Base-by-base conservation (phyloP, 2,113 vertebrate species). In the Bambusicola thoracicus region DNA sequence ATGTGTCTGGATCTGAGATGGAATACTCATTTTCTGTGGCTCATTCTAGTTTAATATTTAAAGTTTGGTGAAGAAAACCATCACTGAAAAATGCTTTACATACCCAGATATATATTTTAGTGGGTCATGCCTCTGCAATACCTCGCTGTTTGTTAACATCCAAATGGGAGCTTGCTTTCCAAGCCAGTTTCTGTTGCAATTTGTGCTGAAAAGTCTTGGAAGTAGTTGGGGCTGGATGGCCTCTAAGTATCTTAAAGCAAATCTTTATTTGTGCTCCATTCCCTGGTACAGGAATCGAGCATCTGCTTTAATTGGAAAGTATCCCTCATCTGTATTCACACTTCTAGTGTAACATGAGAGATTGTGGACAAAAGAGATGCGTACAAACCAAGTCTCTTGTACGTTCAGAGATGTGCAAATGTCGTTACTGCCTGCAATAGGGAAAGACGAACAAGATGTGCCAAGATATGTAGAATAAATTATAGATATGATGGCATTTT, bases 291-390 rank as follows among this genome's bases (percentile, higher is more conserved):
- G 87, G 56, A 83, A 75, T 78, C 32, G 82, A 87, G 79, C 87
- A 89, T 95, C 85, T 91, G 87, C 87, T 95, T 91, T 85, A 87
- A 87, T 87, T 77, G 91, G 87, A 76, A 87, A 75, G 81, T 87
- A 80, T 95, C 89, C 85, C 87, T 94, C 91, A 92, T 78, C 87
- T 94, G 87, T 84, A 89, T 87, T 94, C 81, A 77, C 79, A 59
- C 86, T 81, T 87, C 10, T 2, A 84, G 46, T 46, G 41, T 67
- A 66, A 62, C 41, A 13, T 69, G 44, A 40, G 85, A 70, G 25
- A 70, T 59, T 87, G 82, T 3, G 41, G 85, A 80, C 89, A 69
- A 74, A 38, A 89, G 85, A 72, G 51, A 56, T 59, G 41, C 20
- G 15, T 27, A 16, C 72, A 68, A 48, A n/a, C 63, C 27, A 74